phyloP scores from a whole-genome alignment of 2,113 vertebrate genomes.

The Empidonax alnorum region DNA sequence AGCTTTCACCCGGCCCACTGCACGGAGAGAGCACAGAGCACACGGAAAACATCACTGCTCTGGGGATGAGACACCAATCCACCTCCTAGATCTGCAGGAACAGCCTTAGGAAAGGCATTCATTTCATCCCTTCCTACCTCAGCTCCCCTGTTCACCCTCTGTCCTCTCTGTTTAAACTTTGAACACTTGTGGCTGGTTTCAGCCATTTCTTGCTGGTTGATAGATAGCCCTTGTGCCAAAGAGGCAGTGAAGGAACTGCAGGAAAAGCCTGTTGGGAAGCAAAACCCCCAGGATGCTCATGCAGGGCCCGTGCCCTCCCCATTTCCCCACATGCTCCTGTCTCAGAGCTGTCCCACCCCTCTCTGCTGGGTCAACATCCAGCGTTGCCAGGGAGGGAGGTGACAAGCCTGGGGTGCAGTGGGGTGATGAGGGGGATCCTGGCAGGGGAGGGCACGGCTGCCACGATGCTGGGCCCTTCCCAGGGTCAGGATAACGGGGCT shows the following conservation, averaged over 20 bases:
- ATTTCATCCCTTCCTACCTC: not conserved
- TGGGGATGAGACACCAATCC: fast-evolving
- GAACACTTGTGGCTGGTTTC: not conserved
- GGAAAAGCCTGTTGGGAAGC: not conserved
- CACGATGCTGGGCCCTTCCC: not conserved
- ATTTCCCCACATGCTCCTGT: fast-evolving
- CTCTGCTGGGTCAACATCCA: not conserved
- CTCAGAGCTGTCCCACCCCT: not conserved
- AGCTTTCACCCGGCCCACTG: not conserved
- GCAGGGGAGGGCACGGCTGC: not conserved
- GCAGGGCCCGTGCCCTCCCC: not conserved
- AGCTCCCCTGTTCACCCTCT: not conserved
- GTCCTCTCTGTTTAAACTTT: not conserved
- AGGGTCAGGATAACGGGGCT: not conserved
- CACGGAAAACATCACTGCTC: conserved; percentile 32
- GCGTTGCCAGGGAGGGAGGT: not conserved
- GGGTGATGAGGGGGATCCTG: not conserved
- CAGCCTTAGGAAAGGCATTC: not conserved
- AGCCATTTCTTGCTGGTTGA: not conserved
- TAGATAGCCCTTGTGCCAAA: not conserved
- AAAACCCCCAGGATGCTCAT: not conserved
- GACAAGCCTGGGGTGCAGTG: not conserved
- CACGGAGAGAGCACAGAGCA: not conserved
- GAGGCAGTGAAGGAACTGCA: not conserved
- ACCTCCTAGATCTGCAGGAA: not conserved